Evolutionary conservation across 2,113 vertebrate genomes (phyloP), one percentile per base, ranked within the genome.

Genomic region (Cichladusa arquata): DNA sequence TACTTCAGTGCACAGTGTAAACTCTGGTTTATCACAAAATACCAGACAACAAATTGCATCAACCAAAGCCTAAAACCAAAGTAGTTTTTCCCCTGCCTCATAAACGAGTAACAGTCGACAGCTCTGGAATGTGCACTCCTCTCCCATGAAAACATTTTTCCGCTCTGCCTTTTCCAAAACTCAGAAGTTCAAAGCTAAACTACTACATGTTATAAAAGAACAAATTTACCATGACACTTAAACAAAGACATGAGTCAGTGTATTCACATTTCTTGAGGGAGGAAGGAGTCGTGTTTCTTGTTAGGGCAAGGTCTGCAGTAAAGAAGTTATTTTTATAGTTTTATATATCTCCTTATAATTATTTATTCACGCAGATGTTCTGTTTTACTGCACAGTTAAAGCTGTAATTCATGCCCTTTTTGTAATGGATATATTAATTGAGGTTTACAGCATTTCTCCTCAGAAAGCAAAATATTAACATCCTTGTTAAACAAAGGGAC

Each of bases 91-190:
- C 22, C 51, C 9, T 8, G n/a, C 26, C 61, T 81, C 58, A 91
- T 70, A 97, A 96, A 97, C 4, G 14, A 94, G 66, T 92, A 97
- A 86, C 92, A 95, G 90, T 86, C 40, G 76, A 94, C 89, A 97
- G 96, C 95, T 96, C 95, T 96, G 96, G 96, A 97, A 97, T 95
- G 93, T 79, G 81, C 74, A 61, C n/a, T 96, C 88, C 86, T 96
- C 95, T 97, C 95, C 95, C 57, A 95, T 96, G 90, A 97, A 97
- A 97, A 97, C 19, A 61, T 97, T 98, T 98, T 98, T 98, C 97
- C 95, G 26, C 94, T 95, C 80, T 95, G 95, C 78, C 93, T 92
- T 96, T 96, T 97, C 97, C 97, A 98, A 98, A 97, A 97, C 96
- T 76, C 83, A 60, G 19, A 96, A 98, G 97, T 98, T 98, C 97